Conservation (phyloP, 1,140 invertebrate genomes). For the Dendroctonus valens region DNA sequence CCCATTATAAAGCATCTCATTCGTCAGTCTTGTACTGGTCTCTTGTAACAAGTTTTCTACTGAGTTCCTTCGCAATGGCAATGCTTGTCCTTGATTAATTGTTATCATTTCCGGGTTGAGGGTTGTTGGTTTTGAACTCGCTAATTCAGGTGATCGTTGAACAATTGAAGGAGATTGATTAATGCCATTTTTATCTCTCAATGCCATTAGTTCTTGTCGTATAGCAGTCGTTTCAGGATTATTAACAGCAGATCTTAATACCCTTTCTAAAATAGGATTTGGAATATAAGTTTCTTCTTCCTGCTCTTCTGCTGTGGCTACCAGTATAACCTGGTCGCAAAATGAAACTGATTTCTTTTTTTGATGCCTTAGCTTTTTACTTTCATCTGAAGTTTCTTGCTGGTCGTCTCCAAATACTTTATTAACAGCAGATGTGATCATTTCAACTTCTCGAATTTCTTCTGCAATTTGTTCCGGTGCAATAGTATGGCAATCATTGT, state of each 20-base stretch:
- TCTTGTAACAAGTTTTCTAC: constrained; percentile 37
- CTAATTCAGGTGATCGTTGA: background rate
- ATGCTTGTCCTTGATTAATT: constrained; percentile 17
- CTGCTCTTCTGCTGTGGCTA: constrained; percentile 87
- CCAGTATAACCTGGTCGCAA: constrained; percentile 88
- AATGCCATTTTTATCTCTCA: constrained; percentile 50
- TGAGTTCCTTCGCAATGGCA: constrained; percentile 38
- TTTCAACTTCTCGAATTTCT: constrained; percentile 57
- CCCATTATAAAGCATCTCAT: background rate
- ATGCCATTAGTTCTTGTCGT: constrained; percentile 53
- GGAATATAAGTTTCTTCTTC: constrained; percentile 88
- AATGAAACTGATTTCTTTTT: constrained; percentile 94
- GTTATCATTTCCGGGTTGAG: background rate
- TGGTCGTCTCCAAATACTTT: constrained; percentile 46
- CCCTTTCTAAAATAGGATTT: constrained; percentile 85
- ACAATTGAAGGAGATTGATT: background rate
- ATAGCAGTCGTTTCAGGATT: constrained; percentile 64
- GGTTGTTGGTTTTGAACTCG: background rate
- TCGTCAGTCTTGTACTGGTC: no score
- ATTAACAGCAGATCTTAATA: constrained; percentile 76
- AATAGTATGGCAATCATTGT: constrained; percentile 25
- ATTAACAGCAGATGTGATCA: constrained; percentile 55
- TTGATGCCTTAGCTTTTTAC: constrained; percentile 47
- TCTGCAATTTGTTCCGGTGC: constrained; percentile 51
- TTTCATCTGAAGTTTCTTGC: constrained; percentile 19